phyloP scores from a whole-genome alignment of 2,888 invertebrate genomes.

The Omphaloscelis lunosa region DNA sequence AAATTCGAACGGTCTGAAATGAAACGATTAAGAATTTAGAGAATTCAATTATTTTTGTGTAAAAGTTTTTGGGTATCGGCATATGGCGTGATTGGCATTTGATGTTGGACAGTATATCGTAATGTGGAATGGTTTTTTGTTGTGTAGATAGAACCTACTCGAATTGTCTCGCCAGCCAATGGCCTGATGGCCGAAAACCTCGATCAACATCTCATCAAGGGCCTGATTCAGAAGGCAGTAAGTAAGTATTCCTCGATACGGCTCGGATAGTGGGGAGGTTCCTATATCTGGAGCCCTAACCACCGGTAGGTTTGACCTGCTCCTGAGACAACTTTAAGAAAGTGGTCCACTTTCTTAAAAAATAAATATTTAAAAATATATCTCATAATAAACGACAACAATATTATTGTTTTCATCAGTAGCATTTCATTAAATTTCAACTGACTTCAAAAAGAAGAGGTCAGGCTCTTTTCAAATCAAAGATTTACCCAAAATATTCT shows the following conservation, averaged over 20 bases:
- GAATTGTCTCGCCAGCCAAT: too few species aligned
- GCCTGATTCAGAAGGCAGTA: too few species aligned
- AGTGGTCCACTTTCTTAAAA: too few species aligned
- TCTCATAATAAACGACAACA: too few species aligned
- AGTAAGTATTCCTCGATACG: too few species aligned
- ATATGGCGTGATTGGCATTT: slow-evolving; percentile 3
- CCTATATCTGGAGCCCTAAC: too few species aligned
- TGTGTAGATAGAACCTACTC: neutral
- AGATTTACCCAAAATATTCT: rapidly evolving
- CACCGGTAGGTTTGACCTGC: too few species aligned
- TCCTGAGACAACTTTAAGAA: too few species aligned
- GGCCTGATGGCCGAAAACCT: too few species aligned
- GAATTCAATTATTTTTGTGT: slow-evolving; percentile 74
- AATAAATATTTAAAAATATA: too few species aligned
- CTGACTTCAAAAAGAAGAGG: neutral
- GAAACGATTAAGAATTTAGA: slow-evolving; percentile 72
- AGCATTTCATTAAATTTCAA: neutral
- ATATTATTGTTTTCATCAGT: neutral
- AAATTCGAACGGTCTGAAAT: slow-evolving; percentile 62
- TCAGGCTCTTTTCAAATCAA: neutral
- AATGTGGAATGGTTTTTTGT: neutral
- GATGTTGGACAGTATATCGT: neutral
- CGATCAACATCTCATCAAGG: too few species aligned
- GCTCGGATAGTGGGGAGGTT: too few species aligned
- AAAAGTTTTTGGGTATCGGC: slow-evolving; percentile 33